Evolutionary conservation across 2,797 vertebrate genomes (phyloP).

Genomic region (Botia almorhae): DNA sequence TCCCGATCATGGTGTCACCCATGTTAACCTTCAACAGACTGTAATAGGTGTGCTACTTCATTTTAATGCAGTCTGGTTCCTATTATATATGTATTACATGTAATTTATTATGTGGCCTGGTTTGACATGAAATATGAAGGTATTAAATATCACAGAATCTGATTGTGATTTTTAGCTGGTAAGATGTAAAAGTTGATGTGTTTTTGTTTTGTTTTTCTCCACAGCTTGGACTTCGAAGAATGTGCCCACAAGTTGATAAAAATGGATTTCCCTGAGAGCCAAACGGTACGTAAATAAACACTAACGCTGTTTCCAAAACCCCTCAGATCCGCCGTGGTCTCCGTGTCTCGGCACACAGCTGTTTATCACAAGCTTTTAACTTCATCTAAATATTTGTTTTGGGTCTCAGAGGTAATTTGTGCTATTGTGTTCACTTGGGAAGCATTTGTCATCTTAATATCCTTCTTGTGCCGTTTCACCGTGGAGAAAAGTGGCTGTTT

Average conservation of each 20-base stretch:
- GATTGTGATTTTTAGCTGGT: not conserved
- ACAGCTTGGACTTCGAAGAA: constrained; percentile 99
- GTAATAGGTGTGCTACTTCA: constrained; percentile 3
- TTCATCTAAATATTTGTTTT: constrained; percentile 58
- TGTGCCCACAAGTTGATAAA: constrained; percentile 97
- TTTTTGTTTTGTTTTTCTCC: constrained; percentile 56
- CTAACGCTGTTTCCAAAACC: not conserved
- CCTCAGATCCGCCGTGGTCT: constrained; percentile 13
- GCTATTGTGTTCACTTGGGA: constrained; percentile 55
- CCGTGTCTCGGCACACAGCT: constrained; percentile 20
- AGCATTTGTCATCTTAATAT: constrained; percentile 60
- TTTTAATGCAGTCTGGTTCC: constrained; percentile 6
- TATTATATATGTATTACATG: constrained; percentile 28
- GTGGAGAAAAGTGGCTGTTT: constrained; percentile 42
- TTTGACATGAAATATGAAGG: constrained; percentile 15
- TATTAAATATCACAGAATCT: too few relatives aligned
- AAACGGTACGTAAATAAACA: constrained; percentile 83
- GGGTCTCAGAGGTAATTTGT: constrained; percentile 49
- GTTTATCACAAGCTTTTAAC: constrained; percentile 51
- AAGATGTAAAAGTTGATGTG: constrained; percentile 33
- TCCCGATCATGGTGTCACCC: not conserved
- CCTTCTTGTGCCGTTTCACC: constrained; percentile 51
- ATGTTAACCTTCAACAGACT: constrained; percentile 1
- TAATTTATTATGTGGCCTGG: constrained; percentile 10
- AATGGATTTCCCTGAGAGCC: constrained; percentile 96